phyloP scores from a whole-genome alignment of 2,113 vertebrate species.

The Hemichromis elongatus region DNA sequence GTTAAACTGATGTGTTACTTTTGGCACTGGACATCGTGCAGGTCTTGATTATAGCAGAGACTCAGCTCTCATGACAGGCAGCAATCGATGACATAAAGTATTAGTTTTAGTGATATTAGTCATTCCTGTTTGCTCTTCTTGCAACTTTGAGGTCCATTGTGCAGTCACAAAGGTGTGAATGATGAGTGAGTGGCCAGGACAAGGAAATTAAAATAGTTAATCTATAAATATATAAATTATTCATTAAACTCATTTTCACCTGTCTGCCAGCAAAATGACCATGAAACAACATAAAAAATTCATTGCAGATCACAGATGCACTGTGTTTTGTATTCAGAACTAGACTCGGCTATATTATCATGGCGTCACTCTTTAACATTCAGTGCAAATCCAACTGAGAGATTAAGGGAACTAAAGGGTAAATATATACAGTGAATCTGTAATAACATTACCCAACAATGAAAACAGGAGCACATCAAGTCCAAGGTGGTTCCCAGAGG shows the following conservation, averaged over 20 bases:
- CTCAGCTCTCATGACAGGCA: not conserved
- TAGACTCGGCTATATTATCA: not conserved
- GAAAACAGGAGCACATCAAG: not conserved
- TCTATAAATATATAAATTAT: not conserved
- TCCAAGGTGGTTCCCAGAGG: slow-evolving; percentile 5
- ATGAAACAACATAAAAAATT: not conserved
- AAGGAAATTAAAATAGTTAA: not conserved
- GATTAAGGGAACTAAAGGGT: slow-evolving; percentile 33
- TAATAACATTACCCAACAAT: slow-evolving; percentile 30
- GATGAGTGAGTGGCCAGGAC: not conserved
- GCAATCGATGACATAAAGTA: not conserved
- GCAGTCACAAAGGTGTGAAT: not conserved
- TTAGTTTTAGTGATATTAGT: not conserved
- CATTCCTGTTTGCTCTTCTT: not conserved
- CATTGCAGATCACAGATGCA: not conserved
- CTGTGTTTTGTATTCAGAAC: not conserved
- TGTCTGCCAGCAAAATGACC: not conserved
- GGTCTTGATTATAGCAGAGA: not conserved
- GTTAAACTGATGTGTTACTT: not conserved
- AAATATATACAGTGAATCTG: slow-evolving; percentile 36
- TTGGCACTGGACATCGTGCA: not conserved
- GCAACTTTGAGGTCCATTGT: not conserved
- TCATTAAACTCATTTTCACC: not conserved
- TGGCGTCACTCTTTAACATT: slow-evolving; percentile 13
- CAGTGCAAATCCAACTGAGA: not conserved